Evolutionary conservation across 2,113 vertebrate genomes (phyloP).

Genomic region (Balaeniceps rex): DNA sequence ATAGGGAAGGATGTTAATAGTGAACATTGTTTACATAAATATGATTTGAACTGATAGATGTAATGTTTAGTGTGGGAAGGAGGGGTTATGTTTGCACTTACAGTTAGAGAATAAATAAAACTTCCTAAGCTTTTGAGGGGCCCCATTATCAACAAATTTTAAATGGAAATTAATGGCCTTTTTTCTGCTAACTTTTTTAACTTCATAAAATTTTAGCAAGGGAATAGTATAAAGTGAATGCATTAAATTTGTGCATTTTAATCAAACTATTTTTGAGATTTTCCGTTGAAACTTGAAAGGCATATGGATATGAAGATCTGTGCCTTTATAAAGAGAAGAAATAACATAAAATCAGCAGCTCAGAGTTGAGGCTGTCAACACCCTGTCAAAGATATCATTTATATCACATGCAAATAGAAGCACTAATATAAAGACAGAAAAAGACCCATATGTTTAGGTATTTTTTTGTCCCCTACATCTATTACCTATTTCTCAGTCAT

Average conservation of each 20-base stretch:
- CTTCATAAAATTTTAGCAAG: background rate
- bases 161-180: background rate
- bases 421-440: conserved; percentile 30
- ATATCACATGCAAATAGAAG: background rate
- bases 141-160: background rate
- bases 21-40: background rate
- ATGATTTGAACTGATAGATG: background rate
- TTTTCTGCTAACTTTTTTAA: background rate
- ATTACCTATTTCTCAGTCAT: background rate
- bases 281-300: conserved; percentile 2
- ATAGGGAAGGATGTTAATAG: background rate
- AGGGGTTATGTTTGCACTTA: background rate
- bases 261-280: background rate
- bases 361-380: conserved; percentile 16
- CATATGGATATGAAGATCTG: conserved; percentile 32
- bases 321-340: background rate
- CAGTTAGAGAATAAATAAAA: background rate
- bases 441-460: background rate
- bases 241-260: background rate
- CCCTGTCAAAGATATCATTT: conserved; percentile 29
- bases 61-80: background rate
- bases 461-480: background rate
- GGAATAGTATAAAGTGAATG: background rate
- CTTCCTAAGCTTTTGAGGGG: background rate
- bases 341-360: background rate